Conservation (phyloP, 2,888 invertebrate species). For the Drosophila parthenogenetica region DNA sequence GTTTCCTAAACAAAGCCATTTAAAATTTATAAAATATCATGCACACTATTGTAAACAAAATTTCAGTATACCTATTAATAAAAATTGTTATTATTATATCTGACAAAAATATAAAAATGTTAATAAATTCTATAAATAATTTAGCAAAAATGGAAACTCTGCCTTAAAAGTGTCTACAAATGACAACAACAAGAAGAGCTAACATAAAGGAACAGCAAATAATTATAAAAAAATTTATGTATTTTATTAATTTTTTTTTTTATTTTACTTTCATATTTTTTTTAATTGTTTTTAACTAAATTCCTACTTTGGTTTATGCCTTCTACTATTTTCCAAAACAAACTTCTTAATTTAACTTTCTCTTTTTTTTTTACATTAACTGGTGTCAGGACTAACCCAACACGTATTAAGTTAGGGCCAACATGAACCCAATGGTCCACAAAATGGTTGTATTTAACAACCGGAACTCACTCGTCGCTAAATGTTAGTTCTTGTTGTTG, state of each 20-base stretch:
- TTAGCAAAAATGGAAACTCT: slow-evolving; percentile 33
- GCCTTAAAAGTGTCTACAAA: slow-evolving; percentile 66
- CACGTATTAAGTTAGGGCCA: slow-evolving; percentile 34
- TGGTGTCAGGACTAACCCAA: slow-evolving; percentile 71
- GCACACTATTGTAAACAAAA: slow-evolving; percentile 21
- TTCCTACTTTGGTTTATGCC: slow-evolving; percentile 37
- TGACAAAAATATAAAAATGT: slow-evolving; percentile 35
- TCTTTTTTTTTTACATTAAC: slow-evolving; percentile 27
- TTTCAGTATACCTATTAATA: neutral
- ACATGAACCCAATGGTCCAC: slow-evolving; percentile 22
- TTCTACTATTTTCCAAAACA: slow-evolving; percentile 19
- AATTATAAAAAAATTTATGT: slow-evolving; percentile 8
- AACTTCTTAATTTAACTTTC: slow-evolving; percentile 4
- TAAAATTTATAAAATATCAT: neutral
- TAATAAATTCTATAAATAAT: slow-evolving; percentile 28
- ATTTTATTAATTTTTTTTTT: slow-evolving; percentile 15
- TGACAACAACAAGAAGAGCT: slow-evolving; percentile 81
- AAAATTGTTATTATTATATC: slow-evolving; percentile 39
- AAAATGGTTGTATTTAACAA: slow-evolving; percentile 34
- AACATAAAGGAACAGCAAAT: slow-evolving; percentile 61
- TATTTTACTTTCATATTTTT: slow-evolving; percentile 17
- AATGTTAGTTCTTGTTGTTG: slow-evolving; percentile 87
- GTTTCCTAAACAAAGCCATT: neutral
- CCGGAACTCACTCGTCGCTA: slow-evolving; percentile 76
- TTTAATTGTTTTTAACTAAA: slow-evolving; percentile 8